Evolutionary conservation across 2,888 invertebrate species (phyloP).

Genomic region (Epinotia nisella): DNA sequence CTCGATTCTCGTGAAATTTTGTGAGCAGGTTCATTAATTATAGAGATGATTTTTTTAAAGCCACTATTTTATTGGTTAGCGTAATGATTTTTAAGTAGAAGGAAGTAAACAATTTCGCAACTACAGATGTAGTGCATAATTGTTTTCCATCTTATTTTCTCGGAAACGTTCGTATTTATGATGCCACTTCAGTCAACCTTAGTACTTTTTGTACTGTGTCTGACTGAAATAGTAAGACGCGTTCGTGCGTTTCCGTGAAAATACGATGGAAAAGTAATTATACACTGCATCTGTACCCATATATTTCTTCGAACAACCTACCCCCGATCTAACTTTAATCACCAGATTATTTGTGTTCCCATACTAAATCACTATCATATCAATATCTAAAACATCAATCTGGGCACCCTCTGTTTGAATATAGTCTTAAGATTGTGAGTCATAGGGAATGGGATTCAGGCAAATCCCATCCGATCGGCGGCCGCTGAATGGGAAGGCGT

Average conservation of each 20-base stretch:
- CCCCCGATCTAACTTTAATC: slow-evolving; percentile 47
- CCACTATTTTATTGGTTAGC: too few species aligned
- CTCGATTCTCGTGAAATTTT: too few species aligned
- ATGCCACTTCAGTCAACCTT: too few species aligned
- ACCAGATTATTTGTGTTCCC: slow-evolving; percentile 73
- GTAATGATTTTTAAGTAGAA: not conserved
- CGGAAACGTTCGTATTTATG: too few species aligned
- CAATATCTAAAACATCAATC: slow-evolving; percentile 82
- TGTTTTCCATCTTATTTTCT: too few species aligned
- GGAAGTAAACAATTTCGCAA: not conserved
- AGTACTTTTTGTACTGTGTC: too few species aligned
- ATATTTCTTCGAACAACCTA: slow-evolving; percentile 2
- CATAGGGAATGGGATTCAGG: slow-evolving; percentile 75
- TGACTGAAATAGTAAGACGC: too few species aligned
- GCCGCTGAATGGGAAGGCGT: slow-evolving; percentile 69
- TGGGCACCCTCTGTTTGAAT: slow-evolving; percentile 75
- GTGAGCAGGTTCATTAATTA: too few species aligned
- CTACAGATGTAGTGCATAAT: not conserved
- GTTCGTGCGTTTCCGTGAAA: too few species aligned
- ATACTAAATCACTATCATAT: slow-evolving; percentile 81
- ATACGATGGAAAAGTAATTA: not conserved
- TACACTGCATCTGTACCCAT: too few species aligned
- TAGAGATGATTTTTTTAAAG: too few species aligned
- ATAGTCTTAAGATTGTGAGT: slow-evolving; percentile 73
- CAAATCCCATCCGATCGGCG: slow-evolving; percentile 74